Base-by-base conservation (phyloP, 2,888 invertebrate genomes). In the Dyspetes luteomarginatus region DNA sequence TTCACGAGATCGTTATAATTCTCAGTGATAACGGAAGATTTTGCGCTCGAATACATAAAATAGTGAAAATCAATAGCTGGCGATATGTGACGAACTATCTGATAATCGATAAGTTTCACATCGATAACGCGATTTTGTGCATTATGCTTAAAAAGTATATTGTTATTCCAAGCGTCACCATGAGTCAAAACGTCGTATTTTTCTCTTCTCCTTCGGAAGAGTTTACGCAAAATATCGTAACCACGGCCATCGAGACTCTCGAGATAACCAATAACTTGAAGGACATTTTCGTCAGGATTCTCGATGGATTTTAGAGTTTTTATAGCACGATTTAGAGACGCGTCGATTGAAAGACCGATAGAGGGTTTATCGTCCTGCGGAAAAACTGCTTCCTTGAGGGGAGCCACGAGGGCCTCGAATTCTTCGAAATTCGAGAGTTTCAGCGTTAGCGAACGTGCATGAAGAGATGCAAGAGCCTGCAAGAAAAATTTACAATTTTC, bases 131-230 rank as follows among this genome's bases (percentile, higher is more conserved):
- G 60, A 9, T 83, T 86, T 0, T 79, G 28, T 0, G 50, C 15
- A 22, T 87, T 83, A 36, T 87, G 82, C 12, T 85, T 83, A 65
- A 88, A 90, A 28, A 89, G 78, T 2, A 90, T 78, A 72, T 90
- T 90, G 52, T 90, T 90, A 62, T 85, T 88, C 90, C 89, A 90
- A 3, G 84, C 62, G 36, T 90, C 90, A 0, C 90, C 89, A 68
- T 90, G 90, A 0, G 80, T 87, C 17, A 90, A 52, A 3, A 88
- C 86, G 72, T 88, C 82, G 45, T 88, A 87, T 5, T 85, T 85
- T 9, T 82, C 82, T 0, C 67, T 36, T 0, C 60, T 62, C 1
- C 72, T 79, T 0, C 1, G 24, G 0, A 87, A 55, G 2, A 88
- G 12, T 0, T 84, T 68, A 5, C 30, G 74, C 81, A 89, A 78